Evolutionary conservation across 2,797 vertebrate genomes (phyloP).

Genomic region (Scyliorhinus canicula): DNA sequence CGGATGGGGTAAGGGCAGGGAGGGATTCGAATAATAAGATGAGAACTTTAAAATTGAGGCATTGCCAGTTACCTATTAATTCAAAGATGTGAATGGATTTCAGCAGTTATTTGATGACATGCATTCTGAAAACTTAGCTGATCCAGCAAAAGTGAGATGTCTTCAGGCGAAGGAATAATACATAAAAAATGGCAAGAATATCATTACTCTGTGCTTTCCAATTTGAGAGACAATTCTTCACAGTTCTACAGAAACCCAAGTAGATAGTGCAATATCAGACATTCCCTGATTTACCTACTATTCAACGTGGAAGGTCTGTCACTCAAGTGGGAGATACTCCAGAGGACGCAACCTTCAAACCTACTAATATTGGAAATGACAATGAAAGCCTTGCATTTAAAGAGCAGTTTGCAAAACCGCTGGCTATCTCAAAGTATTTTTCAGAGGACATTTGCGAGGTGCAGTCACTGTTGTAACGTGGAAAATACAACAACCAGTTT

Average conservation of each 20-base stretch:
- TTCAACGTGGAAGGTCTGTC: neutral
- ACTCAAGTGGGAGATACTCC: neutral
- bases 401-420: no score
- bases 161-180: neutral
- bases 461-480: no score
- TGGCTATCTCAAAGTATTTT: no score
- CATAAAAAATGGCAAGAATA: neutral
- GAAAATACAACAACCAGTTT: no score
- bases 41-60: no score
- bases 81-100: neutral
- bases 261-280: neutral
- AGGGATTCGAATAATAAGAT: neutral
- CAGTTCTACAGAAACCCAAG: neutral
- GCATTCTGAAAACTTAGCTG: neutral
- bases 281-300: neutral
- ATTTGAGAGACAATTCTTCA: neutral
- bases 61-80: neutral
- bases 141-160: neutral
- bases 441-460: no score
- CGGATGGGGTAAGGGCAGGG: neutral
- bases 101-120: neutral
- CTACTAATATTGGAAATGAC: neutral
- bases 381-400: no score
- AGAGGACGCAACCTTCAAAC: neutral
- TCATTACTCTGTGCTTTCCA: neutral